A percentile compares a stretch with the other conserved stretches of the same genome.
phyloP scores from a whole-genome alignment of 2,888 invertebrate species.

The Dinocampus coccinellae region DNA sequence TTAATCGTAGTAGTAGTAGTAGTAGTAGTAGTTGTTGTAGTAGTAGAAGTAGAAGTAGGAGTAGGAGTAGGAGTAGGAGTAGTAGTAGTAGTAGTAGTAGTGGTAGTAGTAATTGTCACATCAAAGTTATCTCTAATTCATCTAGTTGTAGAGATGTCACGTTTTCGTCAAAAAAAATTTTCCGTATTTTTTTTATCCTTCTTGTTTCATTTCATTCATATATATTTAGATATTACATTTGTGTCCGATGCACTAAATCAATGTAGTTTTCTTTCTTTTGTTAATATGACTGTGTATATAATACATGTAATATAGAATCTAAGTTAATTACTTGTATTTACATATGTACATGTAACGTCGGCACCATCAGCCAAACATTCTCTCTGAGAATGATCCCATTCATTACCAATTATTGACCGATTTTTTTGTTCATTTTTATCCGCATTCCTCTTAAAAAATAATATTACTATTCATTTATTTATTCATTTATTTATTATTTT shows the following conservation, averaged over 20 bases:
- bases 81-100: too few relatives aligned
- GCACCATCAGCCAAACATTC: constrained; percentile 34
- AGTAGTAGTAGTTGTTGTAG: too few relatives aligned
- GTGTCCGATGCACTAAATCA: constrained; percentile 66
- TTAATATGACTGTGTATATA: constrained; percentile 44
- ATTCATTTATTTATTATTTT: constrained; percentile 13
- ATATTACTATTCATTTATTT: background rate
- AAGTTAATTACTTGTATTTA: constrained; percentile 66
- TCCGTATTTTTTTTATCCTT: constrained; percentile 41
- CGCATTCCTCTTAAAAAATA: background rate
- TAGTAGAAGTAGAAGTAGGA: too few relatives aligned
- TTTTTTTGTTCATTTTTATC: background rate
- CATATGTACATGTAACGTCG: constrained; percentile 67
- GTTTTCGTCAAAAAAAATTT: constrained; percentile 17
- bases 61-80: too few relatives aligned
- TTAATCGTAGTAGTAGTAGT: too few relatives aligned
- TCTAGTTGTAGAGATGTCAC: constrained; percentile 56
- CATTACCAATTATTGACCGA: background rate
- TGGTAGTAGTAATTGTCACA: constrained; percentile 69
- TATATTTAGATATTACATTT: constrained; percentile 67
- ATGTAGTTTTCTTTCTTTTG: constrained; percentile 27
- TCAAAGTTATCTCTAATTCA: constrained; percentile 52
- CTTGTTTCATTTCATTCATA: constrained; percentile 44
- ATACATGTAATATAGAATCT: constrained; percentile 58
- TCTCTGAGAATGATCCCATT: background rate